A percentile compares a stretch with the other conserved stretches of the same genome.
These are phyloP conservation scores for Dendrolimus houi DNA, from an alignment of 2,888 invertebrate species.

Conservation along the genomic window DNA sequence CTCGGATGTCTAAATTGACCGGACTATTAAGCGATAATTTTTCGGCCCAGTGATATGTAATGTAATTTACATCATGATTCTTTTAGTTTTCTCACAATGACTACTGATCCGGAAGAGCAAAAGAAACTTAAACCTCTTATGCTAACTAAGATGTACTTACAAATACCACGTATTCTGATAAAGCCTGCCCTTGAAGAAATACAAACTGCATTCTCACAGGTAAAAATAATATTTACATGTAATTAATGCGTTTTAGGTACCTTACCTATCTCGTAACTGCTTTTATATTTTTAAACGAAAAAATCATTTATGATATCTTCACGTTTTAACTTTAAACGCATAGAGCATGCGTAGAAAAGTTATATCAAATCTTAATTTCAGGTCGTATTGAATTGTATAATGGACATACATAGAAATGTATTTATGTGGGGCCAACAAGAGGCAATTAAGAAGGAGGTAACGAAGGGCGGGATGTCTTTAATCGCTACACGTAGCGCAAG, in stretches of 20 bases:
- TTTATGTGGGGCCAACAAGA: conserved; percentile 88
- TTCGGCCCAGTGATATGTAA: background rate
- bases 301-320: too few relatives aligned
- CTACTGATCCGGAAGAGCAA: conserved; percentile 59
- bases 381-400: conserved; percentile 78
- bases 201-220: conserved; percentile 80
- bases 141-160: conserved; percentile 77
- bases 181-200: conserved; percentile 83
- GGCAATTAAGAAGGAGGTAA: conserved; percentile 36
- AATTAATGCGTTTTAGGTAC: background rate
- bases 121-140: conserved; percentile 75
- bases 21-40: too few relatives aligned
- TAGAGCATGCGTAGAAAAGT: too few relatives aligned
- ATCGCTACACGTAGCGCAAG: conserved; percentile 26
- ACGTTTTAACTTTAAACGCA: too few relatives aligned
- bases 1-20: too few relatives aligned
- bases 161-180: conserved; percentile 79
- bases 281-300: too few relatives aligned
- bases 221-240: conserved; percentile 25
- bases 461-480: conserved; percentile 18
- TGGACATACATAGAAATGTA: conserved; percentile 84
- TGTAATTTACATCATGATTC: background rate
- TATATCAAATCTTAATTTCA: conserved; percentile 12
- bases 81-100: conserved; percentile 66
- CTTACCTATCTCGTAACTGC: too few relatives aligned